phyloP scores from a whole-genome alignment of 2,113 vertebrate species.

The Scolopax mira region DNA sequence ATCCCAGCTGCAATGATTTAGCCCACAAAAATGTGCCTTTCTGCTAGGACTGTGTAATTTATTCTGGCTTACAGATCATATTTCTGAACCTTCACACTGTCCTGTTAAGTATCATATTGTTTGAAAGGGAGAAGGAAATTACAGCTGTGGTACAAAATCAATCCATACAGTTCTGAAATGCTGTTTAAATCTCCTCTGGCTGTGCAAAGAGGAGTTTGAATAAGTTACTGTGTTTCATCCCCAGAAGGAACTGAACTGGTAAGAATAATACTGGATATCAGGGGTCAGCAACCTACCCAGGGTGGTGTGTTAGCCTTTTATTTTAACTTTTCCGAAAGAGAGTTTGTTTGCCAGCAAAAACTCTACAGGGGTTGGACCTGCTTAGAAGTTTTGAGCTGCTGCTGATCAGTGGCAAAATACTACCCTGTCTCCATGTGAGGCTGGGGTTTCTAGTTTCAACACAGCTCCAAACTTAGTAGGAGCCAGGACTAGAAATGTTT shows the following conservation, averaged over 20 bases:
- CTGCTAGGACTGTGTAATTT: neutral
- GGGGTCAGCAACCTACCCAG: neutral
- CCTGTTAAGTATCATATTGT: neutral
- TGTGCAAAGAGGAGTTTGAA: neutral
- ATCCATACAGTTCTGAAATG: neutral
- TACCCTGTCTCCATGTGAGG: neutral
- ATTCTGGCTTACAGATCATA: slow-evolving; percentile 10
- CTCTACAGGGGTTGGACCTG: neutral
- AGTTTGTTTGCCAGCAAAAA: neutral
- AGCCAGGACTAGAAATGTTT: neutral
- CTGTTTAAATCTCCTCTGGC: neutral
- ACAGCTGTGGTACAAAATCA: neutral
- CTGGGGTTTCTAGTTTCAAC: neutral
- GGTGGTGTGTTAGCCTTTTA: neutral
- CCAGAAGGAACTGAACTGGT: neutral
- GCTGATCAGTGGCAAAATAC: neutral
- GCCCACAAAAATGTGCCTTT: neutral
- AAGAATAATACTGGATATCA: neutral
- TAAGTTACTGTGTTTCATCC: neutral
- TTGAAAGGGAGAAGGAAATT: neutral
- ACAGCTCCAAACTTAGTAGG: neutral
- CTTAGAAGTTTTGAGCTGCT: neutral
- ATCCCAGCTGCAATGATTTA: neutral
- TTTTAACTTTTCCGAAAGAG: neutral
- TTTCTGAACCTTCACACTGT: neutral